Percentiles rank a stretch among this genome's conserved stretches.
These are phyloP conservation scores for Ormyrus nitidulus DNA, from an alignment of 2,888 invertebrate species.

Conservation along the genomic window DNA sequence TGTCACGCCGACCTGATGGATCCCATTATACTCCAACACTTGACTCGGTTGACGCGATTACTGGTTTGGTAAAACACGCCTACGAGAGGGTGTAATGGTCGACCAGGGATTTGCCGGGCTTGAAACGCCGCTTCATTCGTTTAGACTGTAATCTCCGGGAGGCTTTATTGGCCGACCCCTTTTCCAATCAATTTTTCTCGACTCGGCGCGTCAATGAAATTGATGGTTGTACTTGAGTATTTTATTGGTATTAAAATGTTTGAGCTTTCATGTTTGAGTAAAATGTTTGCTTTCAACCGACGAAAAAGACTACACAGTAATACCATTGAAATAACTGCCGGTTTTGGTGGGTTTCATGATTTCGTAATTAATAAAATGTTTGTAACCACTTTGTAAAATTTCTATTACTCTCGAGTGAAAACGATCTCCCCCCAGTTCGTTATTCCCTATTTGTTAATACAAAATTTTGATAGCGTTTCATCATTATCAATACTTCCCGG, in stretches of 20 bases:
- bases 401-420: no score
- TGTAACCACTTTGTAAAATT: no score
- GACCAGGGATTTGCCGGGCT: slow-evolving; percentile 29
- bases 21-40: slow-evolving; percentile 32
- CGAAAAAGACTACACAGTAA: no score
- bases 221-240: no score
- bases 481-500: no score
- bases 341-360: no score
- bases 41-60: slow-evolving; percentile 39
- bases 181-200: not conserved
- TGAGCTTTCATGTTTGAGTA: not conserved
- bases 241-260: no score
- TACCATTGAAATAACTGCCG: no score
- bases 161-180: not conserved
- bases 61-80: slow-evolving; percentile 44
- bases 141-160: slow-evolving; percentile 1
- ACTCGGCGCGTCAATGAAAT: not conserved
- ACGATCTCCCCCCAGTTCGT: no score
- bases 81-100: slow-evolving; percentile 38
- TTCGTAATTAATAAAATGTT: no score
- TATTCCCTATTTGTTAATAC: no score
- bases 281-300: not conserved
- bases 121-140: not conserved
- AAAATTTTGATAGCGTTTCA: no score
- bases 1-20: slow-evolving; percentile 5